These are phyloP conservation scores for Drosophila elegans DNA, from an alignment of 1,140 invertebrate species.

Conservation along the genomic window DNA sequence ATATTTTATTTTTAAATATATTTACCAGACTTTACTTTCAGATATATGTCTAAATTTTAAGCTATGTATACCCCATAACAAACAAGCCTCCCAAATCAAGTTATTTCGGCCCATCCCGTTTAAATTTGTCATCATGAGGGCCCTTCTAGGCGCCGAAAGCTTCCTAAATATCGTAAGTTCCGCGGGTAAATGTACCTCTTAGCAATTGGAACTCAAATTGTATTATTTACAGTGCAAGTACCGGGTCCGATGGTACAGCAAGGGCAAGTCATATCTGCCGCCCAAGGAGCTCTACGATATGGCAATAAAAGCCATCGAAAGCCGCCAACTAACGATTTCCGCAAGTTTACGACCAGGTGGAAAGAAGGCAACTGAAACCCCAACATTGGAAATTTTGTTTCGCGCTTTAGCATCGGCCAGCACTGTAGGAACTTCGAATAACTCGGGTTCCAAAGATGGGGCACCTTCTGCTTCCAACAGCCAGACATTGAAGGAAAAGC, in stretches of 20 bases:
- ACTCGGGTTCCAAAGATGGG: background rate
- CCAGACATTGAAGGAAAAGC: background rate
- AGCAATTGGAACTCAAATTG: background rate
- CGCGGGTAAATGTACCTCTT: rapidly evolving
- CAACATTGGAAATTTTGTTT: slow-evolving; percentile 5
- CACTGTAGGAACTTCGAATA: background rate
- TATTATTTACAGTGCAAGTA: background rate
- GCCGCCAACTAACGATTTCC: background rate
- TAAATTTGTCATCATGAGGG: slow-evolving; percentile 22
- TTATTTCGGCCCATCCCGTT: slow-evolving; percentile 2
- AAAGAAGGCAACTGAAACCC: background rate
- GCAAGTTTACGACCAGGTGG: background rate
- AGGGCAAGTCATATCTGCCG: background rate
- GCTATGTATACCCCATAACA: background rate
- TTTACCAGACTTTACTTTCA: background rate
- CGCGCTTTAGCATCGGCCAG: background rate
- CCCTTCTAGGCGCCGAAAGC: slow-evolving; percentile 7
- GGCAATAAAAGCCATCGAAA: background rate
- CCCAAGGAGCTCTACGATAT: background rate
- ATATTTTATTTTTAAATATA: too few relatives aligned
- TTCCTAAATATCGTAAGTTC: slow-evolving; percentile 16
- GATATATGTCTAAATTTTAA: slow-evolving; percentile 1
- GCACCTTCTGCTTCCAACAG: too few relatives aligned
- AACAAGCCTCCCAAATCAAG: background rate
- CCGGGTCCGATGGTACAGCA: slow-evolving; percentile 5